Evolutionary conservation across 2,888 invertebrate species (phyloP), one percentile per base, ranked within the genome.

Genomic region (Chorisops tibialis): DNA sequence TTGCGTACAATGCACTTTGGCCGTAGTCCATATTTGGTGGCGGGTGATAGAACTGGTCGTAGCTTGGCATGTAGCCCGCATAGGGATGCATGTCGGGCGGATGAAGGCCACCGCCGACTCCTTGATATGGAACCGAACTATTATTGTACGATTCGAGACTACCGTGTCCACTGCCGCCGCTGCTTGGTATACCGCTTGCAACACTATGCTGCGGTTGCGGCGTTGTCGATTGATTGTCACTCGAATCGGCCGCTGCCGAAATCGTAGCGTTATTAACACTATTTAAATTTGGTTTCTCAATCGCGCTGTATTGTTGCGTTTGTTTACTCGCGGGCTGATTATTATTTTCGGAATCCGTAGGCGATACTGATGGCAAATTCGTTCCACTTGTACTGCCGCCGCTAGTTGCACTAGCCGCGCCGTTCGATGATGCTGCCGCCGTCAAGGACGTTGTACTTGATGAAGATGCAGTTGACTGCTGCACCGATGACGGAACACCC

Each of bases 211-310:
- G 22, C 73, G 78, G 74, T 69, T 75, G 79, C 68, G 75, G 76
- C 65, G 74, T 79, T 65, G 74, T 78, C 70, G 79, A 75, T 64
- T 78, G 77, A 72, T 78, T 78, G 76, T 90, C 90, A 70, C 87
- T 88, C 61, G 88, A 88, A 75, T 90, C 90, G 60, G 89, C 88
- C 38, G 88, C 84, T 11, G 87, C 87, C 68, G 86, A 84, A 70
- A 86, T 82, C 54, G 85, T 82, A 43, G 79, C 81, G 61, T 70
- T 69, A 54, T n/a, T 39, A 4, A 12, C 35, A 16, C 30, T 19
- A 6, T 18, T 30, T 11, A 43, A 43, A 6, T 30, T 18, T 18
- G 7, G 16, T 11, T 43, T 7, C 5, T 19, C n/a, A 3, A 41
- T 21, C 11, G 45, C 9, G 12, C 21, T 9, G 18, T 12, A 16